Percentiles rank a stretch among this genome's conserved stretches.
Evolutionary conservation across 2,797 vertebrate genomes (phyloP).

Genomic region (Eulemur coronatus): DNA sequence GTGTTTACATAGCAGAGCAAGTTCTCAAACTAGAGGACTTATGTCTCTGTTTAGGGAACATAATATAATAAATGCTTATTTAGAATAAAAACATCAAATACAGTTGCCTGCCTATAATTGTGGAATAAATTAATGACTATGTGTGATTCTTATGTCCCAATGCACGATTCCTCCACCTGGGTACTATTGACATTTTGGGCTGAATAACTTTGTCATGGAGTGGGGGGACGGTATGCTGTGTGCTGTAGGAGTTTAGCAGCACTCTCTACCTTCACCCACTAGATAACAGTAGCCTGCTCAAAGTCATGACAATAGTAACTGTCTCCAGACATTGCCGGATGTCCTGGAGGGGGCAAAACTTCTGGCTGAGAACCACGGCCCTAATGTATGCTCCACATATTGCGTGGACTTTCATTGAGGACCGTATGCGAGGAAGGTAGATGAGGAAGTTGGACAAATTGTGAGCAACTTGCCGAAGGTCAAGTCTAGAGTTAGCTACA

Average conservation of each 20-base stretch:
- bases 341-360: accelerated
- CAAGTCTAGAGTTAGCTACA: background rate
- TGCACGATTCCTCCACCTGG: background rate
- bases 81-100: background rate
- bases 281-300: background rate
- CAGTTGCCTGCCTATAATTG: background rate
- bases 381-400: accelerated
- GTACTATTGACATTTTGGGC: background rate
- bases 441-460: background rate
- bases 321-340: background rate
- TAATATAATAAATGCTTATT: background rate
- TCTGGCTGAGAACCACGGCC: too few relatives aligned
- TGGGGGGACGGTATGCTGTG: too few relatives aligned
- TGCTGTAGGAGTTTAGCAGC: background rate
- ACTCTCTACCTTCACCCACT: background rate
- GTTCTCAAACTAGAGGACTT: background rate
- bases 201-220: background rate
- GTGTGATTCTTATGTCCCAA: background rate
- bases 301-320: background rate
- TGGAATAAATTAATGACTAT: background rate
- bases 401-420: accelerated
- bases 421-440: too few relatives aligned
- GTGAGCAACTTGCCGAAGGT: background rate
- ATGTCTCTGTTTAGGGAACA: background rate
- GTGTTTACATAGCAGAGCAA: background rate